Percentiles rank a stretch among this genome's conserved stretches.
Evolutionary conservation across 2,113 vertebrate species (phyloP).

Genomic region (Chionodraco myersi): DNA sequence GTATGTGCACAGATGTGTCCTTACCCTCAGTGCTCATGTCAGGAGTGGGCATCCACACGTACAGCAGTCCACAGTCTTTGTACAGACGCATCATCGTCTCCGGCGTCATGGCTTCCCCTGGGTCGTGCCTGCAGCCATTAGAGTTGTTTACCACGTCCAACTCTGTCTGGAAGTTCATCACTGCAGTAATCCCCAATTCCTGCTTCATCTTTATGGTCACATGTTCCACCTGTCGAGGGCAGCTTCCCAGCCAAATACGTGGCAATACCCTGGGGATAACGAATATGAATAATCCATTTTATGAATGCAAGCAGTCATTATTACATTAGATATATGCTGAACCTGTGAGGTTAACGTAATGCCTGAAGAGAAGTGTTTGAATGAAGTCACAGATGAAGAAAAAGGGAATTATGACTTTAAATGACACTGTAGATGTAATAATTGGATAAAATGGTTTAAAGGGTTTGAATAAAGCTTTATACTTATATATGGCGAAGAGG

Average conservation of each 20-base stretch:
- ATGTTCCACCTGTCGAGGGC: slow-evolving; percentile 93
- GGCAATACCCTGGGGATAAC: slow-evolving; percentile 89
- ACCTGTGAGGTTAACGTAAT: not conserved
- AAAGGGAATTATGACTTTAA: not conserved
- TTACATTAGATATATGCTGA: not conserved
- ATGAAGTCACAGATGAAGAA: not conserved
- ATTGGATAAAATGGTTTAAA: not conserved
- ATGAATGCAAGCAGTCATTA: not conserved
- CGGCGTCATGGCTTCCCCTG: slow-evolving; percentile 86
- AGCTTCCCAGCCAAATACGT: slow-evolving; percentile 95
- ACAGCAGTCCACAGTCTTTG: slow-evolving; percentile 89
- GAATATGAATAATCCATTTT: slow-evolving; percentile 17
- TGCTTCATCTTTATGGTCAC: slow-evolving; percentile 94
- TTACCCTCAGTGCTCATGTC: slow-evolving; percentile 99
- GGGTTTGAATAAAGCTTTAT: not conserved
- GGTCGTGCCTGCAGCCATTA: slow-evolving; percentile 88
- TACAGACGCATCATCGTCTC: slow-evolving; percentile 92
- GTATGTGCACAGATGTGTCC: not conserved
- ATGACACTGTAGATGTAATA: not conserved
- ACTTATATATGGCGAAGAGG: slow-evolving; percentile 15
- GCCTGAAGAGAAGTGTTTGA: not conserved
- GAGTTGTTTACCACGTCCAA: slow-evolving; percentile 94
- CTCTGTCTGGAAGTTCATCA: slow-evolving; percentile 98
- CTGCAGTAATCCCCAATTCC: slow-evolving; percentile 91
- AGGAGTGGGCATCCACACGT: slow-evolving; percentile 95